Conservation (phyloP, 2,113 vertebrate species). For the Tetrax tetrax region DNA sequence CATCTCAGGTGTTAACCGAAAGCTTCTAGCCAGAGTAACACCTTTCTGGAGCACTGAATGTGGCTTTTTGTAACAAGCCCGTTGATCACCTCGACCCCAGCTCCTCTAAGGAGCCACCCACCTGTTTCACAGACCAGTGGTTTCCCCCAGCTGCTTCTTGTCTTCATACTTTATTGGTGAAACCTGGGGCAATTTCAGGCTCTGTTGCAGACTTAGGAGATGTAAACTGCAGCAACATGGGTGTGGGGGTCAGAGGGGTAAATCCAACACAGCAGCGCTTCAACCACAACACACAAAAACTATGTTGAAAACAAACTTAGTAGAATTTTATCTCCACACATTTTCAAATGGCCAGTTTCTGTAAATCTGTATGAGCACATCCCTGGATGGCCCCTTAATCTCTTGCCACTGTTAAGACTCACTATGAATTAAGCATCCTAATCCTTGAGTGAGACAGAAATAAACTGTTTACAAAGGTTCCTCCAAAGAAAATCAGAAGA, state of each 20-base stretch:
- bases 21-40: background rate
- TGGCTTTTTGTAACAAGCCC: background rate
- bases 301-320: background rate
- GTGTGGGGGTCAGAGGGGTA: too few relatives aligned
- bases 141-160: background rate
- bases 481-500: background rate
- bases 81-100: background rate
- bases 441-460: background rate
- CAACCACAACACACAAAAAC: background rate
- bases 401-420: background rate
- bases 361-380: background rate
- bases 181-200: background rate
- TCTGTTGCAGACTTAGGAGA: background rate
- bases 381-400: background rate
- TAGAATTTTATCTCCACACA: background rate
- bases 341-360: background rate
- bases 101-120: background rate
- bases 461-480: background rate
- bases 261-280: background rate
- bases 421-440: background rate
- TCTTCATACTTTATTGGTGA: too few relatives aligned
- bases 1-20: background rate
- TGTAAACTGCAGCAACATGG: rapidly evolving
- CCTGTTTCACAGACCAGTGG: background rate
- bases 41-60: background rate